Percentiles rank a stretch among this genome's conserved stretches.
These are phyloP conservation scores for Baryphthengus martii DNA, from an alignment of 2,113 vertebrate species.

Conservation along the genomic window DNA sequence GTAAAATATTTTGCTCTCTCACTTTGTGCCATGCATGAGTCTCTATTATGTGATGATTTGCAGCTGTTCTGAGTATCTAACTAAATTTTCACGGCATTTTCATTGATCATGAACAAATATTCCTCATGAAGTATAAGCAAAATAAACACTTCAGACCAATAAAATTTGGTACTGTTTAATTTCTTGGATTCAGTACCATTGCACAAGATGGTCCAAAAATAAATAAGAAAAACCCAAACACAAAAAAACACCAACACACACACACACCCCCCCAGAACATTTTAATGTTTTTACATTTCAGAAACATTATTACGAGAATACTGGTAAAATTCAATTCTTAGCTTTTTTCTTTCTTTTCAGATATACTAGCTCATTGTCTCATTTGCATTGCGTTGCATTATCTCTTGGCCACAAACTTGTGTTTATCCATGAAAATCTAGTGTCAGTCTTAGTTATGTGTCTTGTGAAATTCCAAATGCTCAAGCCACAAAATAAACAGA, in stretches of 20 bases:
- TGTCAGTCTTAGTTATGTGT: slow-evolving; percentile 42
- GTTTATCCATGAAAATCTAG: slow-evolving; percentile 41
- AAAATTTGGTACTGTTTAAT: neutral
- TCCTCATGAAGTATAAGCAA: neutral
- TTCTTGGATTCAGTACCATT: neutral
- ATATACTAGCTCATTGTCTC: neutral
- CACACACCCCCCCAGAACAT: too few species aligned
- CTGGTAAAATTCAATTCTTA: neutral
- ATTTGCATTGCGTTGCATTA: neutral
- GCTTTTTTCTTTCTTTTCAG: neutral
- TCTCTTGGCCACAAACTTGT: slow-evolving; percentile 40
- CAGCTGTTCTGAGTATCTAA: neutral
- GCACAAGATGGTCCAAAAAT: neutral
- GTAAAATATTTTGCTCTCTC: neutral
- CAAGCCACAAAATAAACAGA: slow-evolving; percentile 58
- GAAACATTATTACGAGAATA: neutral
- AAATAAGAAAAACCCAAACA: too few species aligned
- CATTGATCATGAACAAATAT: neutral
- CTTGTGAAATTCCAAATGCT: slow-evolving; percentile 61
- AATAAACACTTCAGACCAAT: neutral
- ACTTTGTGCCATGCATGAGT: neutral
- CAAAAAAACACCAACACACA: too few species aligned
- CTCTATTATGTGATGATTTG: neutral
- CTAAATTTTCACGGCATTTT: neutral
- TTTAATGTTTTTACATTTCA: neutral